phyloP scores from a whole-genome alignment of 2,113 vertebrate genomes.

The Danionella cerebrum region DNA sequence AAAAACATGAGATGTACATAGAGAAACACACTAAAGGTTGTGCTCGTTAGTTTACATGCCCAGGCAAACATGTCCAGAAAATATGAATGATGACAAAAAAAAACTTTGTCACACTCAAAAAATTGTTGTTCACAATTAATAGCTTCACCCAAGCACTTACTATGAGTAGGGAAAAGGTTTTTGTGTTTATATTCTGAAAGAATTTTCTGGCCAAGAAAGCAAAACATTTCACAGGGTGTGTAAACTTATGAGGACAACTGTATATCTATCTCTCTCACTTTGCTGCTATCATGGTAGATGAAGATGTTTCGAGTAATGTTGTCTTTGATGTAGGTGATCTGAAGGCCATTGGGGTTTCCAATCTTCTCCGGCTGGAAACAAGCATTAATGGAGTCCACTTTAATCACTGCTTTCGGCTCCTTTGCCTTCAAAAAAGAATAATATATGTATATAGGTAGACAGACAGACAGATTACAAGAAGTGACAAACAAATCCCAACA shows the following conservation, averaged over 20 bases:
- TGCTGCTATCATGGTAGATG: slow-evolving; percentile 76
- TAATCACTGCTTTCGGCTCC: slow-evolving; percentile 79
- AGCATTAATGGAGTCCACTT: slow-evolving; percentile 82
- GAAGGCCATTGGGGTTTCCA: slow-evolving; percentile 75
- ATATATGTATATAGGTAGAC: no score
- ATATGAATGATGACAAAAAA: no score
- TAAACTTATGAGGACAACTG: not conserved
- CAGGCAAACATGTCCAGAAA: no score
- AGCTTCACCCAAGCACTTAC: no score
- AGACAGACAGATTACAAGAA: not conserved
- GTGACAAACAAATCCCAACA: not conserved
- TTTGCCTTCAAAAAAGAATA: slow-evolving; percentile 78
- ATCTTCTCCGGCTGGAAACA: slow-evolving; percentile 84
- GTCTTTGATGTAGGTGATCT: slow-evolving; percentile 87
- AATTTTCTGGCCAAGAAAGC: no score
- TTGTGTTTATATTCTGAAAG: no score
- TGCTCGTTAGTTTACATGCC: no score
- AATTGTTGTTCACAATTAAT: no score
- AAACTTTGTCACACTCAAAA: no score
- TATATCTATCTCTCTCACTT: slow-evolving; percentile 48
- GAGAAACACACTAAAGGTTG: not conserved
- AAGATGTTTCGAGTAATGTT: slow-evolving; percentile 88
- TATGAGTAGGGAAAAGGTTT: no score
- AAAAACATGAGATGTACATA: not conserved
- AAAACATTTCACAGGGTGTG: no score